These are phyloP conservation scores for Synanthedon vespiformis DNA, from an alignment of 2,888 invertebrate genomes.

Conservation along the genomic window DNA sequence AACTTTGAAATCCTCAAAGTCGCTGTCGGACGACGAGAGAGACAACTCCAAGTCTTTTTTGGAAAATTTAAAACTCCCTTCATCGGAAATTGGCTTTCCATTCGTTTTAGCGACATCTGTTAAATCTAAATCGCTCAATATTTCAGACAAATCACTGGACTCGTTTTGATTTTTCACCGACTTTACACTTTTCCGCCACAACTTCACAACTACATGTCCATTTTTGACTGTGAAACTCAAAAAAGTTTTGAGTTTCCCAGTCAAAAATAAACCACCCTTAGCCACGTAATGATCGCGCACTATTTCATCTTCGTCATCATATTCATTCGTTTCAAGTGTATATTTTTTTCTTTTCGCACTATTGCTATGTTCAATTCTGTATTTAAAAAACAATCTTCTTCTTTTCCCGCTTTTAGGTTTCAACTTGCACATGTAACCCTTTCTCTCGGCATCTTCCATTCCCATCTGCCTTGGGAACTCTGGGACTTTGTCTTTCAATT, in stretches of 20 bases:
- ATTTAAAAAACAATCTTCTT: conserved; percentile 16
- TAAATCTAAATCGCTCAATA: conserved; percentile 25
- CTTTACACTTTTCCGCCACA: conserved; percentile 2
- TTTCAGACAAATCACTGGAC: conserved; percentile 23
- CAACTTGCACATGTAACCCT: conserved; percentile 43
- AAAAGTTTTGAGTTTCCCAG: conserved; percentile 30
- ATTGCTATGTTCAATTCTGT: conserved; percentile 15
- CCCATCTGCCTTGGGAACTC: conserved; percentile 59
- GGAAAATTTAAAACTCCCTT: conserved; percentile 17
- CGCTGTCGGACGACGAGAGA: conserved; percentile 42
- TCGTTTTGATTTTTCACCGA: conserved; percentile 7
- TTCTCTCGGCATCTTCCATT: conserved; percentile 31
- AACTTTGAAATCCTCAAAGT: conserved; percentile 32
- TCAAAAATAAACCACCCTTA: conserved; percentile 26
- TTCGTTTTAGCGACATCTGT: conserved; percentile 7
- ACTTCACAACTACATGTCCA: not conserved
- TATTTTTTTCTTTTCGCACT: conserved; percentile 17
- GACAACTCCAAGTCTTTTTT: conserved; percentile 42
- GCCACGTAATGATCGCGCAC: conserved; percentile 23
- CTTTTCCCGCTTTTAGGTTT: conserved; percentile 15
- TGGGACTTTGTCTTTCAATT: conserved; percentile 37
- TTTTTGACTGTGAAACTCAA: conserved; percentile 19
- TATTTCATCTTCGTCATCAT: conserved; percentile 27
- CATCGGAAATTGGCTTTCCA: conserved; percentile 8
- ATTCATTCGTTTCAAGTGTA: conserved; percentile 21